Percentiles rank a stretch among this genome's conserved stretches.
Evolutionary conservation across 2,888 invertebrate genomes (phyloP).

Genomic region (Aphodius sticticus): DNA sequence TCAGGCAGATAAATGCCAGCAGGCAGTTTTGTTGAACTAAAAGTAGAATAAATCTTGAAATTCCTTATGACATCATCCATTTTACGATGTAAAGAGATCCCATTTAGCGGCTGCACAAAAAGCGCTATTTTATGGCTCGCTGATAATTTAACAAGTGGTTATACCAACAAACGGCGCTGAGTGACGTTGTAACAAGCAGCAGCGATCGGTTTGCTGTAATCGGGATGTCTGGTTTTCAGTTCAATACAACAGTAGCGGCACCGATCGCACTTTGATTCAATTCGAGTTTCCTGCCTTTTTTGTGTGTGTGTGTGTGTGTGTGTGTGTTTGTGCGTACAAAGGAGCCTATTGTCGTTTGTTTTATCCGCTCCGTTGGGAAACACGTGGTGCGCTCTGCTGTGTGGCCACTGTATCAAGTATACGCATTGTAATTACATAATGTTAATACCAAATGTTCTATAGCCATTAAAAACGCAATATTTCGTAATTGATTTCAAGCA

Average conservation of each 20-base stretch:
- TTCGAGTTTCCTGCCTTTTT: conserved; percentile 33
- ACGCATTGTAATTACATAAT: conserved; percentile 37
- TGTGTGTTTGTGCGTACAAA: conserved; percentile 27
- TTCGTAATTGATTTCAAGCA: not conserved
- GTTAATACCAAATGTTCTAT: conserved; percentile 32
- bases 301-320: too few relatives aligned
- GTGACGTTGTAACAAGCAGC: too few relatives aligned
- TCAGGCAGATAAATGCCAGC: too few relatives aligned
- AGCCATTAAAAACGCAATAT: not conserved
- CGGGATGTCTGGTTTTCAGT: not conserved
- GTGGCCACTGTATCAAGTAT: conserved; percentile 9
- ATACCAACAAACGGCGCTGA: not conserved
- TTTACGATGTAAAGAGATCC: conserved; percentile 29
- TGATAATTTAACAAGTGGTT: conserved; percentile 32
- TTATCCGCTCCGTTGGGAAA: conserved; percentile 30
- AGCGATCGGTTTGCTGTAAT: too few relatives aligned
- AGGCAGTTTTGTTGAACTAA: too few relatives aligned
- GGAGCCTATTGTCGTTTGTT: conserved; percentile 35
- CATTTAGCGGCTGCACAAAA: conserved; percentile 14
- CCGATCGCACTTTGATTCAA: conserved; percentile 28
- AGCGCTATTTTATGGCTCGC: conserved; percentile 32
- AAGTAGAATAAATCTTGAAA: not conserved
- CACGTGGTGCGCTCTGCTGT: conserved; percentile 32
- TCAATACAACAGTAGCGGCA: not conserved
- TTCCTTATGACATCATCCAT: conserved; percentile 40